A percentile compares a stretch with the other conserved stretches of the same genome.
These are phyloP conservation scores for Andinoacara biseriatus DNA, from an alignment of 2,113 vertebrate species.

Conservation along the genomic window DNA sequence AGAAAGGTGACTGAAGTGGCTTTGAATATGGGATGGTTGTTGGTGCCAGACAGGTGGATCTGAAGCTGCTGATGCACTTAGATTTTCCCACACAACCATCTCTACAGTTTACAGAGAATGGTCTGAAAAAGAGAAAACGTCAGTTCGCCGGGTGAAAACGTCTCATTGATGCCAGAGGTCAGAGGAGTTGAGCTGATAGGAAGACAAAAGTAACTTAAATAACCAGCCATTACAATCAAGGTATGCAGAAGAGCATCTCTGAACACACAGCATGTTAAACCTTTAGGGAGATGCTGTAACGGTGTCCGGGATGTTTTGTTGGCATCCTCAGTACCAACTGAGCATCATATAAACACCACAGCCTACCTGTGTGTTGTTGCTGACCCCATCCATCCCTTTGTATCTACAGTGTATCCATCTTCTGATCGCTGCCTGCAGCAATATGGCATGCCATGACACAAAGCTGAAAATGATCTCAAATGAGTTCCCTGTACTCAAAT, in stretches of 20 bases:
- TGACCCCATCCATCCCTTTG: not conserved
- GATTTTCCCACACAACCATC: not conserved
- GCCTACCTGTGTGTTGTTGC: not conserved
- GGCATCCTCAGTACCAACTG: too few relatives aligned
- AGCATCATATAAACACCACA: not conserved
- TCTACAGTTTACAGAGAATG: not conserved
- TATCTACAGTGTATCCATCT: not conserved
- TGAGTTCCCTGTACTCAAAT: too few relatives aligned
- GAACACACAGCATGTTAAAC: not conserved
- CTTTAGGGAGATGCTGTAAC: not conserved
- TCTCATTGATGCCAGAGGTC: not conserved
- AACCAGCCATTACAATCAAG: not conserved
- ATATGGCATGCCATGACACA: not conserved
- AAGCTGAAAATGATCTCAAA: too few relatives aligned
- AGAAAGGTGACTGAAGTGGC: not conserved
- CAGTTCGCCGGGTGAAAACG: not conserved
- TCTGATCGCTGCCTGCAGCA: not conserved
- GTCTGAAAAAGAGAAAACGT: not conserved
- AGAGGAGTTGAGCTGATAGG: not conserved
- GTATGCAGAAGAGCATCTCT: not conserved
- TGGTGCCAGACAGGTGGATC: not conserved
- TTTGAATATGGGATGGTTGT: not conserved
- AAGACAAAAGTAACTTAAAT: not conserved
- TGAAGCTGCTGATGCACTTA: not conserved
- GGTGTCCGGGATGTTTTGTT: not conserved